Evolutionary conservation across 2,797 vertebrate genomes (phyloP).

Genomic region (Phrynocephalus guinanensis): DNA sequence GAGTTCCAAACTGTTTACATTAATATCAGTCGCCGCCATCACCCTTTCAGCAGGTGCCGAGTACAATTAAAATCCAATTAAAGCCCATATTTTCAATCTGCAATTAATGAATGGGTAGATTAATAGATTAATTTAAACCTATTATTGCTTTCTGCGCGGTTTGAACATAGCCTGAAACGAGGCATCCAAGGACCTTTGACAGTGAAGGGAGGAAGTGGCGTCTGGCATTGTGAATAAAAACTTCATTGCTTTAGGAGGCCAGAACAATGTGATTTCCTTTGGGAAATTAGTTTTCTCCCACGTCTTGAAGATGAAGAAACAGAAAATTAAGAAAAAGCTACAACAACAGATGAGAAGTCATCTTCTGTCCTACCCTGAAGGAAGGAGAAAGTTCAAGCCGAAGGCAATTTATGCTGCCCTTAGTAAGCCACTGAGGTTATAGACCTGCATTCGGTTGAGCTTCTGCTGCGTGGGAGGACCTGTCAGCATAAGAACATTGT

Average conservation of each 20-base stretch:
- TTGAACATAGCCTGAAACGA: conserved; percentile 19
- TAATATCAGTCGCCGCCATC: conserved; percentile 5
- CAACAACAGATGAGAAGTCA: conserved; percentile 14
- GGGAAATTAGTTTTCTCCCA: conserved; percentile 41
- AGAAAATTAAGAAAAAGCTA: conserved; percentile 23
- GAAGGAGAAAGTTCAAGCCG: conserved; percentile 10
- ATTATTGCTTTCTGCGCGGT: conserved; percentile 20
- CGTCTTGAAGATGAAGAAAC: conserved; percentile 24
- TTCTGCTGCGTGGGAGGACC: too few species aligned
- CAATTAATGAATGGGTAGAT: conserved; percentile 35
- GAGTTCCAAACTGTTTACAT: conserved; percentile 18
- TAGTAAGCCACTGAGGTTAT: neutral
- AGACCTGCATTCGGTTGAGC: too few species aligned
- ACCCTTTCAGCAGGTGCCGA: conserved; percentile 1
- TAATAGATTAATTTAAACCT: conserved; percentile 39
- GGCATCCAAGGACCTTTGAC: conserved; percentile 31
- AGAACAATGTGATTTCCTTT: conserved; percentile 36
- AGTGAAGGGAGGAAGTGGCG: conserved; percentile 31
- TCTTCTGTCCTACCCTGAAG: neutral
- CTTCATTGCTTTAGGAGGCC: conserved; percentile 31
- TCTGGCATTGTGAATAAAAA: conserved; percentile 29
- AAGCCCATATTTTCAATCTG: conserved; percentile 15
- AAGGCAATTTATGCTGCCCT: neutral
- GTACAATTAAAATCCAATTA: conserved; percentile 34
- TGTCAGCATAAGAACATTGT: too few species aligned